Evolutionary conservation across 2,888 invertebrate genomes (phyloP), one percentile per base, ranked within the genome.

Genomic region (Koerneria pararmatus): DNA sequence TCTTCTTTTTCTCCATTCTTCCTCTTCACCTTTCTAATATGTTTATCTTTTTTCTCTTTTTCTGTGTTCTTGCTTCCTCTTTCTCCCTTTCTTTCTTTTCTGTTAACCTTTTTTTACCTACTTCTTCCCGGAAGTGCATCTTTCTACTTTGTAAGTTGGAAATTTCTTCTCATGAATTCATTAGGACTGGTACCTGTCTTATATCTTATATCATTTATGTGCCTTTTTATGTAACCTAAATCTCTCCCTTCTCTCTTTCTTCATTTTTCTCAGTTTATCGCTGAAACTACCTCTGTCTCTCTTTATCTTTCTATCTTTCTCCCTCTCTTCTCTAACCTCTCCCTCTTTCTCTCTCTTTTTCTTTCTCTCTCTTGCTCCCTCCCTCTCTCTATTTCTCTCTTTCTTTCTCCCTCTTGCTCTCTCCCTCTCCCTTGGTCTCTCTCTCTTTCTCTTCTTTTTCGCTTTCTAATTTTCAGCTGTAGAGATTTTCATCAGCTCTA

Each of bases 211-310:
- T n/a, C 46, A 41, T 41, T 41, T n/a, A 41, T 41, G 11, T n/a
- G 11, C 46, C 46, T 41, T 15, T 41, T 11, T n/a, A 41, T 41
- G 11, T 11, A 15, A 41, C 46, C 46, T n/a, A 15, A 11, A 15
- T 41, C 11, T 41, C 46, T 41, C 46, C 46, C 46, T n/a, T 15
- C n/a, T 41, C 46, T n/a, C 46, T 41, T 41, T 41, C 46, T 41
- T 41, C 46, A 15, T 41, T n/a, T 41, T 41, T n/a, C 46, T 41
- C 46, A 41, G n/a, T n/a, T 41, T n/a, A 41, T 41, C 46, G 46
- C n/a, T n/a, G 46, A 11, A 15, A 15, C 46, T n/a, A 41, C 46
- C n/a, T n/a, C 11, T 41, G n/a, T 15, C 11, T 41, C n/a, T 41
- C 46, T 41, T 15, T 11, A 15, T n/a, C 46, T n/a, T 41, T 41